Evolutionary conservation across 2,113 vertebrate genomes (phyloP).

Genomic region (Pluvianellus socialis): DNA sequence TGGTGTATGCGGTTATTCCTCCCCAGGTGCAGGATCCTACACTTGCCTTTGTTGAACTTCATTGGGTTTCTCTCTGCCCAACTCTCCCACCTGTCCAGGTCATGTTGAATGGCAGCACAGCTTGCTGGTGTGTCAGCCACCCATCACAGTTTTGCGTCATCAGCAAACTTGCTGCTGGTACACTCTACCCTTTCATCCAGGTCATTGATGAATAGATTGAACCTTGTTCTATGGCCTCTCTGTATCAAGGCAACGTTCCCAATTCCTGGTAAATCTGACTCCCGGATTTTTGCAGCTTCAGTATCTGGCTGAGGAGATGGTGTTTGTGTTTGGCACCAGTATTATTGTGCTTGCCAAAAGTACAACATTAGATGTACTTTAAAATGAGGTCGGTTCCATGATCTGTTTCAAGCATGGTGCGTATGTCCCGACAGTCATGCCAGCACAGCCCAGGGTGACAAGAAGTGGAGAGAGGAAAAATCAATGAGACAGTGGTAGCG

Average conservation of each 20-base stretch:
- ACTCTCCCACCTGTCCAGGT: no score
- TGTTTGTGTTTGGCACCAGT: background rate
- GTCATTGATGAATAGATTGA: background rate
- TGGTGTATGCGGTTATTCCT: no score
- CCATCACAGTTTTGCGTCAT: background rate
- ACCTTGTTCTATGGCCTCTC: rapidly evolving
- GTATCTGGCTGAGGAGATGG: background rate
- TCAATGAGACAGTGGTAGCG: background rate
- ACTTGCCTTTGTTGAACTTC: no score
- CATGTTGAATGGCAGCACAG: no score
- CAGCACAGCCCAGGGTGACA: background rate
- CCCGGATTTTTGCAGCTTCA: background rate
- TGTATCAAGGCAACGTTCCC: background rate
- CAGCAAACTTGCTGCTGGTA: background rate
- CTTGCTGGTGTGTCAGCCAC: background rate
- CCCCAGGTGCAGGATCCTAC: no score
- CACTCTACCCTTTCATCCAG: background rate
- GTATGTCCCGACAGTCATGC: background rate
- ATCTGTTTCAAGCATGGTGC: background rate
- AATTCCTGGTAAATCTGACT: background rate
- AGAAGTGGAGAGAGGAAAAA: background rate
- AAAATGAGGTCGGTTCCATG: background rate
- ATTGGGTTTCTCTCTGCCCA: no score
- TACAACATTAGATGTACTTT: background rate
- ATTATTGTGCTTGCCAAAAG: background rate